Percentiles rank a stretch among this genome's conserved stretches.
phyloP scores from a whole-genome alignment of 2,797 vertebrate genomes.

The Pangasius krempfi region DNA sequence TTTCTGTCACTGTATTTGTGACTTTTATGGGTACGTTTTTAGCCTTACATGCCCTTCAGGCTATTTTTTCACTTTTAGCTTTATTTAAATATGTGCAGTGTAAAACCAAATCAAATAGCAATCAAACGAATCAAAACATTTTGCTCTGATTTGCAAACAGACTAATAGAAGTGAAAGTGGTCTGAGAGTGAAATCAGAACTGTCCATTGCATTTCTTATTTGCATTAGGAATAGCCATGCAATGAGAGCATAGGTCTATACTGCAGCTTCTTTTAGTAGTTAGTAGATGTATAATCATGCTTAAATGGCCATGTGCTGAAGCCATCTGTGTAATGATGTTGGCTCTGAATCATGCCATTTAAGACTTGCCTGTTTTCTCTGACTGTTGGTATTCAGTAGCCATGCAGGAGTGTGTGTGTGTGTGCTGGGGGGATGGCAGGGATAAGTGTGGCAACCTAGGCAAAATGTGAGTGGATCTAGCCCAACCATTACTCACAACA shows the following conservation, averaged over 20 bases:
- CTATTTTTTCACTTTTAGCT: neutral
- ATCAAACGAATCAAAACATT: neutral
- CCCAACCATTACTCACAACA: conserved; percentile 51
- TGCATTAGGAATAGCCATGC: neutral
- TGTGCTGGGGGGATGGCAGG: conserved; percentile 4
- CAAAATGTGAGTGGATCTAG: conserved; percentile 59
- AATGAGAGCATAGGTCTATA: neutral
- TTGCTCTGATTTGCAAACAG: neutral
- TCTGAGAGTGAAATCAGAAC: conserved; percentile 15
- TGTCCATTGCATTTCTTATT: conserved; percentile 25
- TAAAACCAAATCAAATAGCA: neutral
- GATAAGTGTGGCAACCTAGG: conserved; percentile 51
- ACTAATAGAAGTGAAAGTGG: neutral
- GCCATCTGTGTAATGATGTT: conserved; percentile 9
- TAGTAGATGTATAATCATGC: neutral
- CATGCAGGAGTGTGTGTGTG: neutral
- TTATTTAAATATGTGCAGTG: neutral
- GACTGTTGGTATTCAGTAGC: conserved; percentile 59
- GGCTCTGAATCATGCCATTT: conserved; percentile 36
- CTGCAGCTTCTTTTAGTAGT: neutral
- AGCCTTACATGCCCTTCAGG: neutral
- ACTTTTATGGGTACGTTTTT: neutral
- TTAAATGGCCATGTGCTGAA: conserved; percentile 5
- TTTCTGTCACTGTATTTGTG: neutral
- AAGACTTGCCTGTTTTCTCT: conserved; percentile 23